Base-by-base conservation (phyloP, 2,888 invertebrate genomes). In the Acanthococcus lagerstroemiae region DNA sequence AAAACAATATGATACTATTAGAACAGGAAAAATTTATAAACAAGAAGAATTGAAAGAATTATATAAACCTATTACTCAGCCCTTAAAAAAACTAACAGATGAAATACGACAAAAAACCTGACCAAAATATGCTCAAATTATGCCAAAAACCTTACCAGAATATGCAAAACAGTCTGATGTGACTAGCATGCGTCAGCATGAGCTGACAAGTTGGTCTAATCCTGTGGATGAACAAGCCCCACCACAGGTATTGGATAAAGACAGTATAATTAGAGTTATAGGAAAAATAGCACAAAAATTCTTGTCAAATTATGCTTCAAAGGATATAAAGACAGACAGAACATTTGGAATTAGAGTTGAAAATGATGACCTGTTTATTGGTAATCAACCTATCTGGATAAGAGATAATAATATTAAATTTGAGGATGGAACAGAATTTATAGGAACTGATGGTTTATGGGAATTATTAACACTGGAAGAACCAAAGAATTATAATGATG, bases 371-470 rank as follows among this genome's bases (percentile, higher is more conserved):
- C 48, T 48, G 21, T 48, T 48, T 48, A 48, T 48, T 48, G 48
- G 48, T 48, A 48, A 48, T 48, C 48, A 48, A 48, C 48, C 48
- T 48, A 48, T 48, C 48, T 48, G 48, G 48, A 48, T 21, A 48
- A 48, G 48, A 48, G 48, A 48, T 48, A 48, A 48, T 48, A 48
- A 48, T 48, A 48, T 48, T 48, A 48, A 48, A 48, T 48, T 48
- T 48, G 48, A 48, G 48, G 48, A 48, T 48, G 48, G 48, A 21
- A 48, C 4, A 48, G 48, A 48, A 48, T 48, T 48, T 50, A 50
- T 3, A 50, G 50, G 50, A 50, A 50, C 50, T 21, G 50, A 50
- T 4, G 50, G 50, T 50, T 50, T 50, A 50, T 50, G 50, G 50
- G 50, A 50, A 50, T 50, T 50, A 50, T 50, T 50, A 50, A 50